phyloP scores from a whole-genome alignment of 2,113 vertebrate genomes.

The Ellobius talpinus region DNA sequence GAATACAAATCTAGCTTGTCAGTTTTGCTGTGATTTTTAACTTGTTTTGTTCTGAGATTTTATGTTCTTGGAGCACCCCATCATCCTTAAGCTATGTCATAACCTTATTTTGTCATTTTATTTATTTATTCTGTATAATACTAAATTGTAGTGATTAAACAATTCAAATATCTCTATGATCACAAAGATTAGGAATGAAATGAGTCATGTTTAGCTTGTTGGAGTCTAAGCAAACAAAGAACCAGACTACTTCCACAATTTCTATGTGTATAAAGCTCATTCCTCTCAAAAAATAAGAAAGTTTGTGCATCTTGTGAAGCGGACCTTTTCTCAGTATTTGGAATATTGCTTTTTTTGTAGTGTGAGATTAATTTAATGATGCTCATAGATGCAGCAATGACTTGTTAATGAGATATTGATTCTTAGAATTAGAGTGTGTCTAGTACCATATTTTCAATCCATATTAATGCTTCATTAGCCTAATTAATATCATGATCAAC shows the following conservation, averaged over 20 bases:
- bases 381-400: slow-evolving; percentile 72
- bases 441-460: slow-evolving; percentile 80
- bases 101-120: not conserved
- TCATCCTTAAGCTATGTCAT: rapidly evolving
- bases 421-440: slow-evolving; percentile 82
- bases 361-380: slow-evolving; percentile 61
- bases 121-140: not conserved
- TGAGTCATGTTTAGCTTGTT: not conserved
- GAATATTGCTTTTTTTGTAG: slow-evolving; percentile 30
- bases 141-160: not conserved
- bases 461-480: slow-evolving; percentile 82
- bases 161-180: not conserved
- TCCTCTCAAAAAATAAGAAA: slow-evolving; percentile 45
- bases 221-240: not conserved
- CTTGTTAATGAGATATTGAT: slow-evolving; percentile 84
- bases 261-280: not conserved
- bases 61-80: not conserved
- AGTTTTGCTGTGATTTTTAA: slow-evolving; percentile 31
- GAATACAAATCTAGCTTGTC: slow-evolving; percentile 57
- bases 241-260: not conserved
- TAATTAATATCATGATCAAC: slow-evolving; percentile 79
- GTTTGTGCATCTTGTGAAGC: not conserved
- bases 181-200: not conserved
- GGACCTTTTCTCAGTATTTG: slow-evolving; percentile 42
- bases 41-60: not conserved